Percentiles rank a stretch among this genome's conserved stretches.
Evolutionary conservation across 1,140 invertebrate species (phyloP).

Genomic region (Elymnias hypermnestra): DNA sequence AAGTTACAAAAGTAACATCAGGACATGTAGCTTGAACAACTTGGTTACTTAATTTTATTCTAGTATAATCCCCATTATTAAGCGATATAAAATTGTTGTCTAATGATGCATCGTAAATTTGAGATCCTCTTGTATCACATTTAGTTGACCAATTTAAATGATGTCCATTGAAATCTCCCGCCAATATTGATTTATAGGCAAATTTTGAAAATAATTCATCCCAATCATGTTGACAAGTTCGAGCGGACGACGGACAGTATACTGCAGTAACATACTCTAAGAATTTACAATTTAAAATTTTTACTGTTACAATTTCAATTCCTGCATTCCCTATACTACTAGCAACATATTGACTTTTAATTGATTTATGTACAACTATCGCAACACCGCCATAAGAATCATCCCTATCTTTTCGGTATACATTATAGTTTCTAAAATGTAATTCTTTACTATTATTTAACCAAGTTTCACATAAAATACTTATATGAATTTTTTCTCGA

Average conservation of each 20-base stretch:
- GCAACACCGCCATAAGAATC: slow-evolving; percentile 17
- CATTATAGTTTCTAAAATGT: slow-evolving; percentile 13
- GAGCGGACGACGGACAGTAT: slow-evolving; percentile 10
- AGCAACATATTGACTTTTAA: slow-evolving; percentile 1
- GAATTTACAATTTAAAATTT: slow-evolving; percentile 13
- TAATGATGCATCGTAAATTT: slow-evolving; percentile 6
- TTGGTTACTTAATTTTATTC: slow-evolving; percentile 16
- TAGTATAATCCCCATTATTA: slow-evolving; percentile 13
- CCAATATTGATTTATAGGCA: slow-evolving; percentile 7
- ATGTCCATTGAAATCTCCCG: slow-evolving; percentile 19
- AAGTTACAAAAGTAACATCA: slow-evolving; percentile 19
- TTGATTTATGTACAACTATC: slow-evolving; percentile 16
- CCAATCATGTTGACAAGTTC: slow-evolving; percentile 10
- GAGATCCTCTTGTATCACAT: slow-evolving; percentile 6
- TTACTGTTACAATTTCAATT: slow-evolving; percentile 7
- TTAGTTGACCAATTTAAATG: slow-evolving; percentile 14
- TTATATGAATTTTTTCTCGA: slow-evolving; percentile 14
- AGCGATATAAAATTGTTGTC: slow-evolving; percentile 7
- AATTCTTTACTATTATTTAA: not conserved
- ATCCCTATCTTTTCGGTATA: slow-evolving; percentile 12
- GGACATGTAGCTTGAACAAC: slow-evolving; percentile 20
- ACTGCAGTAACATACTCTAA: slow-evolving; percentile 12
- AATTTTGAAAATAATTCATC: slow-evolving; percentile 10
- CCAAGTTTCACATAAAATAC: slow-evolving; percentile 20
- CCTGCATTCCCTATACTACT: slow-evolving; percentile 1